These are phyloP conservation scores for Parnassius orleans DNA, from an alignment of 2,888 invertebrate species.

Conservation along the genomic window DNA sequence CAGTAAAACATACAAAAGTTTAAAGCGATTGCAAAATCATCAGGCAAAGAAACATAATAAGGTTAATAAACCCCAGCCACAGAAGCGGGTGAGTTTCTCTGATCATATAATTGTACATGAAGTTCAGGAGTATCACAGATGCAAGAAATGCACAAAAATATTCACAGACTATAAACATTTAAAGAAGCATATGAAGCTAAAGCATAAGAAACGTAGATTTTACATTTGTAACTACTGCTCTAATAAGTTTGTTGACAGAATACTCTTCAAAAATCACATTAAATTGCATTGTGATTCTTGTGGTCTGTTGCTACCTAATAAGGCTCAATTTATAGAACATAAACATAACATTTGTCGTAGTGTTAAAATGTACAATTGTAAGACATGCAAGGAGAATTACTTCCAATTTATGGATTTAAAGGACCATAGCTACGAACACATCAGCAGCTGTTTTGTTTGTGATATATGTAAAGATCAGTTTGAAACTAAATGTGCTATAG, in stretches of 20 bases:
- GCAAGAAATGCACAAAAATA: constrained; percentile 64
- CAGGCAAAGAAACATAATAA: not conserved
- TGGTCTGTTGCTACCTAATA: constrained; percentile 45
- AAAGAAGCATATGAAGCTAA: constrained; percentile 52
- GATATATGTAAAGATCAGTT: constrained; percentile 67
- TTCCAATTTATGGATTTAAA: constrained; percentile 63
- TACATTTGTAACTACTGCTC: constrained; percentile 70
- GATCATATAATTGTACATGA: constrained; percentile 65
- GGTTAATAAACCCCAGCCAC: constrained; percentile 42
- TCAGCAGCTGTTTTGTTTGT: constrained; percentile 47
- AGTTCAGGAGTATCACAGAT: constrained; percentile 61
- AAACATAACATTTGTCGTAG: constrained; percentile 49
- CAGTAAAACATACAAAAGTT: not conserved
- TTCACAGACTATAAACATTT: constrained; percentile 54
- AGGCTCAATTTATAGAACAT: constrained; percentile 48
- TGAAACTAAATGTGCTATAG: constrained; percentile 50
- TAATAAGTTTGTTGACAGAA: constrained; percentile 61
- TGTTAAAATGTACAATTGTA: constrained; percentile 53
- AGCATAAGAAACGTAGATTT: constrained; percentile 65
- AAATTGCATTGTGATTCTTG: constrained; percentile 67
- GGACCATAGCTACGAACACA: constrained; percentile 64
- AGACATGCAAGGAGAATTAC: constrained; percentile 48
- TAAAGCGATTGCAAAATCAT: not conserved
- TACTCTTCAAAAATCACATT: constrained; percentile 68
- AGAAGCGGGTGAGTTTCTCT: constrained; percentile 65